These are phyloP conservation scores for Taphrorychus bicolor DNA, from an alignment of 2,888 invertebrate species.

Conservation along the genomic window DNA sequence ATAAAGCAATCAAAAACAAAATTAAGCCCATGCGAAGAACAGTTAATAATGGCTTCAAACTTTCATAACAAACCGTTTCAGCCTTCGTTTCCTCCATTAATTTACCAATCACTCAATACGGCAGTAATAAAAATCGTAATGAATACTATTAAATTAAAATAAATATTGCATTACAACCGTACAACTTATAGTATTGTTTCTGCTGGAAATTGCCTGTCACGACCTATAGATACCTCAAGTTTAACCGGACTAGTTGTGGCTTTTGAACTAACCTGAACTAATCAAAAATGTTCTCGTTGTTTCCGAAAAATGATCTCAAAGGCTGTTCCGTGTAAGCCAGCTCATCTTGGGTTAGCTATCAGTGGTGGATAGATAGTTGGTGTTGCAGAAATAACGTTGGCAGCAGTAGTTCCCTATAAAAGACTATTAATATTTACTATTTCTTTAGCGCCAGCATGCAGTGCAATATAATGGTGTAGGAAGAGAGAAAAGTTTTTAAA, in stretches of 20 bases:
- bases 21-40: not conserved
- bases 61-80: slow-evolving; percentile 29
- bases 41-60: slow-evolving; percentile 6
- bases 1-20: not conserved
- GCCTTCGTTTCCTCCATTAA: slow-evolving; percentile 17
- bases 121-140: slow-evolving; percentile 26
- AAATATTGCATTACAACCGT: slow-evolving; percentile 27
- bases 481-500: slow-evolving; percentile 38
- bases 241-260: not conserved
- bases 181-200: slow-evolving; percentile 27
- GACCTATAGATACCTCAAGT: slow-evolving; percentile 1
- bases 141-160: slow-evolving; percentile 32
- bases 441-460: slow-evolving; percentile 33
- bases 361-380: not conserved
- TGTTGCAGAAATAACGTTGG: not conserved
- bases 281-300: no score
- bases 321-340: no score
- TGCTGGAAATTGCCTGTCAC: slow-evolving; percentile 20
- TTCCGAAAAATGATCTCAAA: no score
- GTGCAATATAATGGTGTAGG: slow-evolving; percentile 31
- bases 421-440: slow-evolving; percentile 30
- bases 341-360: not conserved
- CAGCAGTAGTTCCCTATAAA: slow-evolving; percentile 14
- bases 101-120: slow-evolving; percentile 29
- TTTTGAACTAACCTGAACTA: no score